Base-by-base conservation (phyloP, 2,888 invertebrate species). In the Alcis repandata region DNA sequence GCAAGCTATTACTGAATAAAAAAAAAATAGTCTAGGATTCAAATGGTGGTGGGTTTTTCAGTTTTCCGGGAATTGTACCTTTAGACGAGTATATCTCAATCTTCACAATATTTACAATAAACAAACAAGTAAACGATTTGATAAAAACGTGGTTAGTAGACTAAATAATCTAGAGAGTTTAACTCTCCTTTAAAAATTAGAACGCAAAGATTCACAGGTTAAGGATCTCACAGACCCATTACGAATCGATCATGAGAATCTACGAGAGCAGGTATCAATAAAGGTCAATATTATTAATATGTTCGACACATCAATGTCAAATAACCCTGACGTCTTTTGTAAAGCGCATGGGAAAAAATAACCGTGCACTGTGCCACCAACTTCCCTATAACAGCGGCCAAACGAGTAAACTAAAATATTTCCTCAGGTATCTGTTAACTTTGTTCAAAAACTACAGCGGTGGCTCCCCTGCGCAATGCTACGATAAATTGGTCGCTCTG, bases 221-320 rank as follows among this genome's bases (percentile, higher is more conserved):
- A 27, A 27, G 27, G 27, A 6, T 27, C 19, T 38, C 32, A 56
- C 36, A n/a, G 33, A 40, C 49, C 62, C 71, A 71, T 73, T 71
- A 70, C 71, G 69, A 76, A 76, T 67, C 74, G 74, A 76, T 78
- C 72, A 79, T 74, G 69, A 73, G 76, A 81, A 77, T 58, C 52
- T 56, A 56, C 54, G 49, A 64, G 59, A 59, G 71, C 71, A 71
- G 70, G 69, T 70, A 73, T 67, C 70, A 70, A 65, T 69, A 69
- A 68, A 79, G 79, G 80, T 80, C 80, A 81, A 81, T 77, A 77
- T 74, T 82, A 78, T 80, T 77, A 76, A 75, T 75, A 79, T 71
- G 77, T 80, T 82, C 84, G 83, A 86, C 87, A 85, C 87, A 83
- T 90, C 87, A 85, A 86, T 79, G 86, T 87, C 89, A 88, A 86